phyloP scores from a whole-genome alignment of 2,888 invertebrate genomes.

The Mantis religiosa region DNA sequence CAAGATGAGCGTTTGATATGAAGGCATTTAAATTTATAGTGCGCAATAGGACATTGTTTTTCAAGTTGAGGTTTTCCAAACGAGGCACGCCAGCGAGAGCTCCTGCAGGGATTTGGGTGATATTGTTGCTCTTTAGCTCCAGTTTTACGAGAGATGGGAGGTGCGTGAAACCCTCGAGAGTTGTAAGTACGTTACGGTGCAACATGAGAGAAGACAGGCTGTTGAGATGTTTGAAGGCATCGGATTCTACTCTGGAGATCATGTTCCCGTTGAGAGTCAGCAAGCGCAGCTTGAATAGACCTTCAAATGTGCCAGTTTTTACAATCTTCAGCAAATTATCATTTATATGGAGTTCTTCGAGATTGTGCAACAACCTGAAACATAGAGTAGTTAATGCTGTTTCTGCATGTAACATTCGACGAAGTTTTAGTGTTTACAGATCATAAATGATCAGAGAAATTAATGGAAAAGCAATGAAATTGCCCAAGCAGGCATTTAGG shows the following conservation, averaged over 20 bases:
- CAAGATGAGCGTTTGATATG: background rate
- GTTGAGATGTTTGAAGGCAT: background rate
- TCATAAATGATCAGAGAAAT: too few relatives aligned
- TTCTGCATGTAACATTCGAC: too few relatives aligned
- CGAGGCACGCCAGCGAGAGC: background rate
- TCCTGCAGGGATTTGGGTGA: background rate
- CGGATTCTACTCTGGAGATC: background rate
- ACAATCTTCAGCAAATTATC: background rate
- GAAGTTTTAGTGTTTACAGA: too few relatives aligned
- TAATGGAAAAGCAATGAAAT: too few relatives aligned
- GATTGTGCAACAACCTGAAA: background rate
- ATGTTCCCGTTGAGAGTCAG: background rate
- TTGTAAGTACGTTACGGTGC: background rate
- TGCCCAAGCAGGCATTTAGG: too few relatives aligned
- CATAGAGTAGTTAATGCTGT: background rate
- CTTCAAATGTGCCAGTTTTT: background rate
- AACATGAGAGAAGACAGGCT: background rate
- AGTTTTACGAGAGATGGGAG: background rate
- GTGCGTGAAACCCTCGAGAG: background rate
- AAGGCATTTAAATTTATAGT: background rate
- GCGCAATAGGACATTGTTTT: background rate
- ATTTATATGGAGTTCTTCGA: background rate
- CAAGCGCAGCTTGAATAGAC: background rate
- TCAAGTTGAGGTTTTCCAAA: background rate
- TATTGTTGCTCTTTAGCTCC: background rate